phyloP scores from a whole-genome alignment of 2,888 invertebrate genomes.

The Latheticus oryzae region DNA sequence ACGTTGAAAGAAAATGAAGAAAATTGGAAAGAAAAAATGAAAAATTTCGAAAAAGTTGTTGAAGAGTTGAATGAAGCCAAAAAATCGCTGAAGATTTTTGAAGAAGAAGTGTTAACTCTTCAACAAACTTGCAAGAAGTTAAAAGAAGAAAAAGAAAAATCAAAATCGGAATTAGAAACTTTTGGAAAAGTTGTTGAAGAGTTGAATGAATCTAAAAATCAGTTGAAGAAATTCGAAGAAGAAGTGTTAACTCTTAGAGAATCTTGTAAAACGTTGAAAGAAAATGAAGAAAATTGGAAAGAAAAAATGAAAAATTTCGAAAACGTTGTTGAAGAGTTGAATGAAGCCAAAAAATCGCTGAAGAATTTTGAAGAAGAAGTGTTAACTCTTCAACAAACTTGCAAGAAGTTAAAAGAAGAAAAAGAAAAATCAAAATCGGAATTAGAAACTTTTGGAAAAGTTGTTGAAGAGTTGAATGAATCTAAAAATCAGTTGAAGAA shows the following conservation, averaged over 20 bases:
- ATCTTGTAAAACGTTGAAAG: not conserved
- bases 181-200: constrained; percentile 37
- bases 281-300: constrained; percentile 33
- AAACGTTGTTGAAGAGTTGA: constrained; percentile 35
- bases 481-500: too few relatives aligned
- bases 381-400: not conserved
- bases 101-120: constrained; percentile 29
- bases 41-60: constrained; percentile 15
- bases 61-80: too few relatives aligned
- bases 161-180: constrained; percentile 33
- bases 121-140: not conserved
- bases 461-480: not conserved
- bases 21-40: not conserved
- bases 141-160: constrained; percentile 25
- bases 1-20: constrained; percentile 13
- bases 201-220: constrained; percentile 28
- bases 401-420: not conserved
- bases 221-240: constrained; percentile 39
- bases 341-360: constrained; percentile 23
- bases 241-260: constrained; percentile 14
- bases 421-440: not conserved
- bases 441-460: constrained; percentile 5
- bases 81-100: constrained; percentile 38
- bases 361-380: constrained; percentile 39
- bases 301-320: constrained; percentile 33